These are phyloP conservation scores for Pangasius macronema DNA, from an alignment of 2,797 vertebrate species.

Conservation along the genomic window DNA sequence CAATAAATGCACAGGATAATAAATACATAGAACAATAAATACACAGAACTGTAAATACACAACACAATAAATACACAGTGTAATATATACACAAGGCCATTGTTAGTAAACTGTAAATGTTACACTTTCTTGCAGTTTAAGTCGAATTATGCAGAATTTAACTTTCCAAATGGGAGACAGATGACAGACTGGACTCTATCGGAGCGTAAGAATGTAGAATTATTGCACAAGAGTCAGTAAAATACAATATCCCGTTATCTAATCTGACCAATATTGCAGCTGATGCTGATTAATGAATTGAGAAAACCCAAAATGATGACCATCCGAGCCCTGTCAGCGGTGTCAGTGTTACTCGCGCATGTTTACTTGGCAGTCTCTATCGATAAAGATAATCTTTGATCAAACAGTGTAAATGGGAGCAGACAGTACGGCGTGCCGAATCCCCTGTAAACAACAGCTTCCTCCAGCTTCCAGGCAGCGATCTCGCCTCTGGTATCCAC, in stretches of 20 bases:
- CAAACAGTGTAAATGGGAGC: constrained; percentile 72
- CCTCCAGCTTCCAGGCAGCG: constrained; percentile 34
- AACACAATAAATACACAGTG: background rate
- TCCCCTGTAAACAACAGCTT: constrained; percentile 65
- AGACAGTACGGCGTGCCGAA: constrained; percentile 56
- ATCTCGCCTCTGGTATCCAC: constrained; percentile 36
- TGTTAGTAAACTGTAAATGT: background rate
- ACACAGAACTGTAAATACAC: background rate
- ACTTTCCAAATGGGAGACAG: background rate
- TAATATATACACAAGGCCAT: background rate
- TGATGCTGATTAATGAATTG: background rate
- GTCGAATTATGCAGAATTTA: background rate
- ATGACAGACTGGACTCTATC: background rate
- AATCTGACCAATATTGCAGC: background rate
- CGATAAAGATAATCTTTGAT: constrained; percentile 71
- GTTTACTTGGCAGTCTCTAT: constrained; percentile 70
- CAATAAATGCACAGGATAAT: background rate
- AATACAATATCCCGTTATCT: background rate
- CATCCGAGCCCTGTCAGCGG: background rate
- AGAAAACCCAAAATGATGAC: background rate
- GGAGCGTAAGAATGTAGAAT: background rate
- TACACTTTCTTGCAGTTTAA: background rate
- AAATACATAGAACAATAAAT: too few species aligned
- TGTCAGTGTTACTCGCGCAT: constrained; percentile 63
- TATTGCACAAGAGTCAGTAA: background rate